phyloP scores from a whole-genome alignment of 2,113 vertebrate genomes.

The Gorilla gorilla region DNA sequence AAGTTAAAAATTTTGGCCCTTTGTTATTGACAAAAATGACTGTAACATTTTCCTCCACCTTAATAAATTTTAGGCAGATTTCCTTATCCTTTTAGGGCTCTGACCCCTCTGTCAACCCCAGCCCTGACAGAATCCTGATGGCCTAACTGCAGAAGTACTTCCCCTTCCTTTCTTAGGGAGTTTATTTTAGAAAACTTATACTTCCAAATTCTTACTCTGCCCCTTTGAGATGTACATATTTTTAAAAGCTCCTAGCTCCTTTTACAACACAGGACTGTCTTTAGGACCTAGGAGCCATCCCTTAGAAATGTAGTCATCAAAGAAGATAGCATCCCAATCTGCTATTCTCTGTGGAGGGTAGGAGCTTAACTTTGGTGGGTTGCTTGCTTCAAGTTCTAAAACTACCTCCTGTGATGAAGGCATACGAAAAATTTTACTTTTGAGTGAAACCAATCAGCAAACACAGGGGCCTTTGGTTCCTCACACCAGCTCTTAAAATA shows the following conservation, averaged over 20 bases:
- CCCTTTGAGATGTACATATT: neutral
- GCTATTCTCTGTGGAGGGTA: neutral
- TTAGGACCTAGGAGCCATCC: neutral
- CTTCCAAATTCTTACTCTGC: neutral
- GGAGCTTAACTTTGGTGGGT: neutral
- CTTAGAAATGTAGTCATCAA: neutral
- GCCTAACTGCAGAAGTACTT: no score
- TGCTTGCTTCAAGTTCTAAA: neutral
- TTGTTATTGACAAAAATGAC: neutral
- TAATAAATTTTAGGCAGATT: neutral
- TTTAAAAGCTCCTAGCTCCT: neutral
- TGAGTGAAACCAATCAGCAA: neutral
- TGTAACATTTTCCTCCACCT: neutral
- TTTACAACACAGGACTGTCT: neutral
- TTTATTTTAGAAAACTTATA: neutral
- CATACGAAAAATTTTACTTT: neutral
- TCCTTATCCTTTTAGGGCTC: neutral
- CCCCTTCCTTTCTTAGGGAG: neutral
- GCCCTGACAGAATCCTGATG: neutral
- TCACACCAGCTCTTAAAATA: neutral
- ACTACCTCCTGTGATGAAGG: neutral
- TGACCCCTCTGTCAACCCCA: neutral
- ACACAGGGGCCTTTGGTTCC: neutral
- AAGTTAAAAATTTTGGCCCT: neutral
- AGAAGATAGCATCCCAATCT: neutral